Percentiles rank a stretch among this genome's conserved stretches.
Conservation (phyloP, 2,797 vertebrate genomes). For the Sebastiscus albofasciatus region DNA sequence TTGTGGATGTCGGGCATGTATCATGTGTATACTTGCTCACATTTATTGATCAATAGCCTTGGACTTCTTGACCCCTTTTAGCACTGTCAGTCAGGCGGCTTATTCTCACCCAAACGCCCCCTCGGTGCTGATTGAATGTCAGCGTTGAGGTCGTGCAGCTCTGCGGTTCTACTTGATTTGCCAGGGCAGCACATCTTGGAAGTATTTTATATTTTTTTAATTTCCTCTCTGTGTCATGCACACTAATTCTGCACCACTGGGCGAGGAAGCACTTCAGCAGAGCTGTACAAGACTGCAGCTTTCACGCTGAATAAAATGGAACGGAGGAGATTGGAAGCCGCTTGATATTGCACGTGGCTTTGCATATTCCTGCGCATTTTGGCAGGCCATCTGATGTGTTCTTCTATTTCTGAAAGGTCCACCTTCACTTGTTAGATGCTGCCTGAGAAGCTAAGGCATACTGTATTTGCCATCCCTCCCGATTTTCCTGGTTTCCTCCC, state of each 20-base stretch:
- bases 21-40: constrained; percentile 48
- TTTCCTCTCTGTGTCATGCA: constrained; percentile 49
- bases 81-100: constrained; percentile 58
- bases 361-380: constrained; percentile 7
- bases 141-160: constrained; percentile 44
- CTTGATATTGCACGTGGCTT: constrained; percentile 15
- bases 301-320: constrained; percentile 7
- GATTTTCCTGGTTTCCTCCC: no score
- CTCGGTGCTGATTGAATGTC: constrained; percentile 65
- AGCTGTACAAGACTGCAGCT: background rate
- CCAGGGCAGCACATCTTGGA: constrained; percentile 44
- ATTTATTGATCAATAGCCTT: constrained; percentile 68
- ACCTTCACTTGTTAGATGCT: background rate
- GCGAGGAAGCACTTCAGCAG: constrained; percentile 14
- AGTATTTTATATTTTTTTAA: constrained; percentile 57
- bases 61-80: constrained; percentile 77
- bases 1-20: constrained; percentile 34
- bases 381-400: background rate
- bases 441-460: background rate
- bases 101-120: constrained; percentile 60
- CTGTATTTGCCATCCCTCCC: no score
- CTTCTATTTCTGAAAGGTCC: background rate
- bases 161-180: constrained; percentile 57
- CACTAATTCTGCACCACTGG: constrained; percentile 31
- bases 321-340: background rate